phyloP scores from a whole-genome alignment of 2,113 vertebrate species.

The Sphaerodactylus townsendi region DNA sequence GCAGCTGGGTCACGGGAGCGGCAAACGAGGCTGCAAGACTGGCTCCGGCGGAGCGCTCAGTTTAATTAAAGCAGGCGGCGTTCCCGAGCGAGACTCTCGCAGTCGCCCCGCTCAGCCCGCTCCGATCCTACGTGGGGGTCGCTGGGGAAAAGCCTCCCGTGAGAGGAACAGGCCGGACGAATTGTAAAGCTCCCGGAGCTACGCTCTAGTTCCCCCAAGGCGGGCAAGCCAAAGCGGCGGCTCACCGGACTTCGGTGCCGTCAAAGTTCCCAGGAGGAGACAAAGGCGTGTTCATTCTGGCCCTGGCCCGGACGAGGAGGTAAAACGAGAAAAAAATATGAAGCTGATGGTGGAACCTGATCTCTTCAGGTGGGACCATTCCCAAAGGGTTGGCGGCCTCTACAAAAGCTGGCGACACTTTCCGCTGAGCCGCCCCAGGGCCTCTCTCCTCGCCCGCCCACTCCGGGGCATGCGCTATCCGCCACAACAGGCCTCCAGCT shows the following conservation, averaged over 20 bases:
- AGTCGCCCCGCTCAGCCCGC: neutral
- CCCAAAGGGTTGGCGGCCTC: neutral
- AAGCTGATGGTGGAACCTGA: too few relatives aligned
- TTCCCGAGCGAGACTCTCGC: neutral
- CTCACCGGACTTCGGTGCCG: neutral
- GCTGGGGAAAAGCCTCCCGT: neutral
- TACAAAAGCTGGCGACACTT: neutral
- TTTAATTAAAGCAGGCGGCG: constrained; percentile 5
- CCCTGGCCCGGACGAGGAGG: too few relatives aligned
- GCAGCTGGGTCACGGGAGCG: neutral
- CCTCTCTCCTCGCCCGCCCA: neutral
- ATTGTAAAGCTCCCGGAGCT: neutral
- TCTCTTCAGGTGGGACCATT: too few relatives aligned
- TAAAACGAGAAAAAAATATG: too few relatives aligned
- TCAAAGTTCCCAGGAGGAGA: neutral
- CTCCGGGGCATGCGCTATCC: neutral
- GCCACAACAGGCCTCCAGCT: neutral
- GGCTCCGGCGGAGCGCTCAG: neutral
- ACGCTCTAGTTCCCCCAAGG: neutral
- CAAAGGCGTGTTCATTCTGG: too few relatives aligned
- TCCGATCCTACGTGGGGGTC: neutral
- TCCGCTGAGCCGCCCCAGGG: too few relatives aligned
- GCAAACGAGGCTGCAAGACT: neutral
- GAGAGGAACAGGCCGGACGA: too few relatives aligned
- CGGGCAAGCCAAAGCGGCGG: neutral